These are phyloP conservation scores for Branchipolynoe longqiensis DNA, from an alignment of 2,888 invertebrate species.

Conservation along the genomic window DNA sequence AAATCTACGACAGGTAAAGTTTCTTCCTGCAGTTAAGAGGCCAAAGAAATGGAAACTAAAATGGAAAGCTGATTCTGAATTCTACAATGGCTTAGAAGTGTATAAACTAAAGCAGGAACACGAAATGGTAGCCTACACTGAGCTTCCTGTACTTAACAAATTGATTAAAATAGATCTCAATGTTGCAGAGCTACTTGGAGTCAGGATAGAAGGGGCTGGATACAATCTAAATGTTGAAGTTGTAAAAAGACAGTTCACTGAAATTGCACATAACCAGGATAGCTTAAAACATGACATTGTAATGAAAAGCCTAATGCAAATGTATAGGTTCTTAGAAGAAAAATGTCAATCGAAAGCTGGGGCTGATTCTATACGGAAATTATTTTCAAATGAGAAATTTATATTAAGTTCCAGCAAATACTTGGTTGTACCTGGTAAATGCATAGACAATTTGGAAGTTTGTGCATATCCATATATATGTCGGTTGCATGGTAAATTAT, in stretches of 20 bases:
- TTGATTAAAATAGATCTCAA: background rate
- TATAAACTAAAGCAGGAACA: background rate
- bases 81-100: background rate
- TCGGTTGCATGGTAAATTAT: too few species aligned
- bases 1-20: background rate
- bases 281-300: background rate
- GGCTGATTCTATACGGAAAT: background rate
- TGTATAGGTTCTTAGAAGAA: background rate
- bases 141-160: background rate
- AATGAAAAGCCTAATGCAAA: background rate
- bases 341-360: background rate
- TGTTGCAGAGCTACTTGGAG: background rate
- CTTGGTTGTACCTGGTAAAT: background rate
- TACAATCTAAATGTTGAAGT: background rate
- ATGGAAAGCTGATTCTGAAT: background rate
- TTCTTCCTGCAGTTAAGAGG: background rate
- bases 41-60: background rate
- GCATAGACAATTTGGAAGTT: background rate
- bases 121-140: background rate
- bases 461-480: background rate
- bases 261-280: background rate
- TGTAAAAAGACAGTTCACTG: background rate
- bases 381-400: background rate
- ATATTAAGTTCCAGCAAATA: background rate
- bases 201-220: background rate